These are phyloP conservation scores for Lepidostoma basale DNA, from an alignment of 1,140 invertebrate species.

Conservation along the genomic window DNA sequence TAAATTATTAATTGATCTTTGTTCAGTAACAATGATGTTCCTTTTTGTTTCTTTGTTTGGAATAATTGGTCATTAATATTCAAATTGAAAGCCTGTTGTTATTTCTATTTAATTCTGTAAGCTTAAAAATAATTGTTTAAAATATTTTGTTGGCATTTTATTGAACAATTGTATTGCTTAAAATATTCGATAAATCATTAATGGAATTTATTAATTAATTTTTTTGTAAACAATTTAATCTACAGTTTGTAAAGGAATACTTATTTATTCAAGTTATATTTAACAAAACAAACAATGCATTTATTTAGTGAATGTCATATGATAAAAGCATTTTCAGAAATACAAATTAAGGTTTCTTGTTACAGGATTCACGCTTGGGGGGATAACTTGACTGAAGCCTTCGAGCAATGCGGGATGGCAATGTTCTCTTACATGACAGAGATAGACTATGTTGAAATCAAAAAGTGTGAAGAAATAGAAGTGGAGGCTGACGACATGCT, in stretches of 20 bases:
- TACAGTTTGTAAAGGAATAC: background rate
- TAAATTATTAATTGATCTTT: too few relatives aligned
- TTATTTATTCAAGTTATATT: background rate
- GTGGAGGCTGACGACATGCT: slow-evolving; percentile 86
- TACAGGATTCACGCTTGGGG: slow-evolving; percentile 91
- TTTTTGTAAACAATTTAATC: background rate
- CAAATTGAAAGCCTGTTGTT: too few relatives aligned
- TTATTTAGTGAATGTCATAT: too few relatives aligned
- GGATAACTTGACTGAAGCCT: slow-evolving; percentile 84
- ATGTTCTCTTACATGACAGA: slow-evolving; percentile 99
- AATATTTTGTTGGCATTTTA: too few relatives aligned
- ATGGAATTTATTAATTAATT: background rate
- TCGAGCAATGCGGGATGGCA: slow-evolving; percentile 92
- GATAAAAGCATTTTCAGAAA: too few relatives aligned
- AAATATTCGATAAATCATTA: background rate
- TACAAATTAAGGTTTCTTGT: slow-evolving; percentile 36
- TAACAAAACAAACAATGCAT: background rate
- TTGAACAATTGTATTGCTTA: background rate
- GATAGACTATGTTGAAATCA: slow-evolving; percentile 82
- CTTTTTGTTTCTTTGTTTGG: too few relatives aligned
- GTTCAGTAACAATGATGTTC: too few relatives aligned
- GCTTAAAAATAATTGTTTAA: too few relatives aligned
- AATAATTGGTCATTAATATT: too few relatives aligned
- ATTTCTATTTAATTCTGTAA: too few relatives aligned
- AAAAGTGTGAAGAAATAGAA: slow-evolving; percentile 79